Evolutionary conservation across 2,888 invertebrate species (phyloP), one percentile per base, ranked within the genome.

Genomic region (Drosophila macrospina): DNA sequence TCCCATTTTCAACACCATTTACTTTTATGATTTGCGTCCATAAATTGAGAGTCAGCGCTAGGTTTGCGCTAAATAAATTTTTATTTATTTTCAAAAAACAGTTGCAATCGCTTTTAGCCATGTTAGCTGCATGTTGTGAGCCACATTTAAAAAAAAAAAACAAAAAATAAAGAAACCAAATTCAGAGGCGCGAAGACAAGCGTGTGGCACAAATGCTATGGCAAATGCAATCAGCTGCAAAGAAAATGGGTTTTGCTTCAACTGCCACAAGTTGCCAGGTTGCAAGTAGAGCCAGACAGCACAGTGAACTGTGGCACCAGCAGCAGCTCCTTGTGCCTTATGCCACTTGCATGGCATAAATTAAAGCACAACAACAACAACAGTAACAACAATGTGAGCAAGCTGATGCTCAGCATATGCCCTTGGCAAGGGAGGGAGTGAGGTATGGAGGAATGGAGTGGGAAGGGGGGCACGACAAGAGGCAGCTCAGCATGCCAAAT

Each of bases 151-250:
- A 71, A 80, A 70, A n/a, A n/a, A n/a, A n/a, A n/a, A n/a, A n/a
- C n/a, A n/a, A n/a, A n/a, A n/a, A n/a, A n/a, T n/a, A n/a, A n/a
- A n/a, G n/a, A n/a, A n/a, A n/a, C n/a, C n/a, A n/a, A n/a, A n/a
- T n/a, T n/a, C n/a, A n/a, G n/a, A n/a, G n/a, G n/a, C n/a, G n/a
- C n/a, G n/a, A 0, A 15, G 15, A 15, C 8, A 7, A 28, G 8
- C 20, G 41, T 57, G 41, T 36, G 52, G 59, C 55, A 72, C 47
- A 39, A 71, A 69, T 82, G 83, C 86, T 88, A 88, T 84, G 88
- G n/a, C n/a, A 84, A 84, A 86, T 88, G 83, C 88, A 84, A 84
- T 84, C 83, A 84, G 80, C 86, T 86, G 83, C 83, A 88, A 86
- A 83, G 86, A 82, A 84, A 84, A 84, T 88, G 75, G 80, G 64